Evolutionary conservation across 1,140 invertebrate species (phyloP).

Genomic region (Ladona fulva): DNA sequence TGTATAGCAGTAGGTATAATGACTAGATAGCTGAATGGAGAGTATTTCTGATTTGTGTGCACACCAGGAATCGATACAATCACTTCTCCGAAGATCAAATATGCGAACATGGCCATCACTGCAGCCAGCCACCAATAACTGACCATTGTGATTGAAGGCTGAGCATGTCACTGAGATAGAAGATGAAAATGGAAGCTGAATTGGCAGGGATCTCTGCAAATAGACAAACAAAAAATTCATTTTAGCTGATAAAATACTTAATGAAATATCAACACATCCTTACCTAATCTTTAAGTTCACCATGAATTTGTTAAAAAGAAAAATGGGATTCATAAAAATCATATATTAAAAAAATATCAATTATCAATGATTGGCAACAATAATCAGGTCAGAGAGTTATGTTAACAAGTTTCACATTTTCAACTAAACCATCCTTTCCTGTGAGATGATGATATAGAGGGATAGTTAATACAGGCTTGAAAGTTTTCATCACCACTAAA

Average conservation of each 20-base stretch:
- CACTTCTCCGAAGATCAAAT: constrained; percentile 46
- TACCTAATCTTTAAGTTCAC: no score
- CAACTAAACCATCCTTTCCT: no score
- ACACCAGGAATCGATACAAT: constrained; percentile 46
- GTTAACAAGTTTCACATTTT: no score
- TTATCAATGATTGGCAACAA: no score
- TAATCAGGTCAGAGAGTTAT: no score
- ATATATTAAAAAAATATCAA: no score
- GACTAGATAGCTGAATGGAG: constrained; percentile 44
- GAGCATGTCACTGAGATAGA: constrained; percentile 40
- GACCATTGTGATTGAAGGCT: constrained; percentile 57
- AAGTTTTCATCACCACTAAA: no score
- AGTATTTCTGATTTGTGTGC: constrained; percentile 45
- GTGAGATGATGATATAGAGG: no score
- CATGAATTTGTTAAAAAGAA: no score
- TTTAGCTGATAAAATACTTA: constrained; percentile 11
- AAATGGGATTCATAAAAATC: no score
- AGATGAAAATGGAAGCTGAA: neutral
- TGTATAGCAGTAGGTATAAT: constrained; percentile 48
- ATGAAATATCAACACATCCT: no score
- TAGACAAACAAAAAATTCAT: neutral
- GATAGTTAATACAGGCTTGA: no score
- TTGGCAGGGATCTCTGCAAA: constrained; percentile 17
- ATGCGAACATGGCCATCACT: constrained; percentile 51
- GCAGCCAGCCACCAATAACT: constrained; percentile 49